A percentile compares a stretch with the other conserved stretches of the same genome.
These are phyloP conservation scores for Eulemur coronatus DNA, from an alignment of 2,797 vertebrate species.

Conservation along the genomic window DNA sequence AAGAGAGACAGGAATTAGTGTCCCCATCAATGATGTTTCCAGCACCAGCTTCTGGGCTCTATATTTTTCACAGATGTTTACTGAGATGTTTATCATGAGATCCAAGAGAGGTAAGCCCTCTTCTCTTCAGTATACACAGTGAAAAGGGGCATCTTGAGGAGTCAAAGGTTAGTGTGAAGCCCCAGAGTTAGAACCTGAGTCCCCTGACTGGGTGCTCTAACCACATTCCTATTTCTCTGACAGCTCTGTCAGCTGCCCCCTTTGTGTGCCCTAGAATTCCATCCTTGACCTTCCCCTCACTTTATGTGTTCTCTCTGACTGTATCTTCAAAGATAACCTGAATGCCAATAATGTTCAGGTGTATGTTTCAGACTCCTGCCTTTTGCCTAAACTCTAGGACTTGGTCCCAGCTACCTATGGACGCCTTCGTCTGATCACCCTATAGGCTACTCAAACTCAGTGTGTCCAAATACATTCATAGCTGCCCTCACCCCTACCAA, in stretches of 20 bases:
- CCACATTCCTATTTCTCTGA: not conserved
- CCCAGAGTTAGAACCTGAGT: not conserved
- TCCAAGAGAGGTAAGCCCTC: not conserved
- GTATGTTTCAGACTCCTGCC: not conserved
- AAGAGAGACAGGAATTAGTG: not conserved
- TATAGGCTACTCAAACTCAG: not conserved
- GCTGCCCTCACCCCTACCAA: fast-evolving
- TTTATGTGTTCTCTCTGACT: not conserved
- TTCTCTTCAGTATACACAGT: not conserved
- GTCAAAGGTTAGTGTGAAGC: not conserved
- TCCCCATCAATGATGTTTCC: not conserved
- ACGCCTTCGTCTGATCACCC: not conserved
- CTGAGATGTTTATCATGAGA: not conserved
- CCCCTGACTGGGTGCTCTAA: not conserved
- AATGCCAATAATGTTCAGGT: not conserved
- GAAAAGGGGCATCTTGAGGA: not conserved
- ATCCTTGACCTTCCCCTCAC: not conserved
- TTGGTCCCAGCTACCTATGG: not conserved
- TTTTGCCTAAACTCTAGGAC: not conserved
- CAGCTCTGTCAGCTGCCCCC: not conserved
- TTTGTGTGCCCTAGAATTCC: not conserved
- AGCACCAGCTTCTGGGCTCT: not conserved
- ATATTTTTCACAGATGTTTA: not conserved
- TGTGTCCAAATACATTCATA: not conserved
- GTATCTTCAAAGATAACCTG: not conserved